Evolutionary conservation across 2,888 invertebrate genomes (phyloP).

Genomic region (Argyresthia goedartella): DNA sequence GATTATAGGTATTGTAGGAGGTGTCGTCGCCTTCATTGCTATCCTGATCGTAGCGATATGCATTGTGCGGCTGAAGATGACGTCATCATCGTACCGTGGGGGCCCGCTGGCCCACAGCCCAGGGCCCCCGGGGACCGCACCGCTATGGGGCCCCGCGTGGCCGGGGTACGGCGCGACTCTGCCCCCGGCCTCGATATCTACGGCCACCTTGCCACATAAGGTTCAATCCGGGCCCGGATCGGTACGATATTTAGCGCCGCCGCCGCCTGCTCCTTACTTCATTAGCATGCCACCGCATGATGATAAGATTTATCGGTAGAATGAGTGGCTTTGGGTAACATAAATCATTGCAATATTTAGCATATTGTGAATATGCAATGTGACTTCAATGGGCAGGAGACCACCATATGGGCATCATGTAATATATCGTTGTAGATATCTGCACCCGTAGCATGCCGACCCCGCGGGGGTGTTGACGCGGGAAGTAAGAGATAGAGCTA

Average conservation of each 20-base stretch:
- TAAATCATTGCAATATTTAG: not conserved
- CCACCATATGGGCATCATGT: conserved; percentile 9
- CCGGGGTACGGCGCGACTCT: conserved; percentile 72
- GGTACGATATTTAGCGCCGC: conserved; percentile 70
- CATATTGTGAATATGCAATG: too few species aligned
- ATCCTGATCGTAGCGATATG: conserved; percentile 91
- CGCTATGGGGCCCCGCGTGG: conserved; percentile 69
- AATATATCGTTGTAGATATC: conserved; percentile 44
- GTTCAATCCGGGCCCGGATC: conserved; percentile 66
- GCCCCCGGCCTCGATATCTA: conserved; percentile 71
- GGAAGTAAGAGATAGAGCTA: too few species aligned
- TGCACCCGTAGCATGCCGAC: too few species aligned
- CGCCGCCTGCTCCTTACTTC: conserved; percentile 75
- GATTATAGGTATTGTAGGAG: conserved; percentile 95
- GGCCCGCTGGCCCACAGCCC: conserved; percentile 76
- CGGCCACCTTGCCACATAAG: conserved; percentile 78
- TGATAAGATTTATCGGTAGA: conserved; percentile 74
- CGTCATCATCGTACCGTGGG: conserved; percentile 76
- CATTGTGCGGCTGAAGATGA: conserved; percentile 83
- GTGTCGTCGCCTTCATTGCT: conserved; percentile 91
- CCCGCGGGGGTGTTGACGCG: too few species aligned
- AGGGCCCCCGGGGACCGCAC: conserved; percentile 71
- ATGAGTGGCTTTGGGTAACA: conserved; percentile 1
- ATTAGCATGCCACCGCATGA: conserved; percentile 74
- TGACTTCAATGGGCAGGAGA: too few species aligned